Evolutionary conservation across 2,888 invertebrate species (phyloP), one percentile per base, ranked within the genome.

Genomic region (Stratiomys singularior): DNA sequence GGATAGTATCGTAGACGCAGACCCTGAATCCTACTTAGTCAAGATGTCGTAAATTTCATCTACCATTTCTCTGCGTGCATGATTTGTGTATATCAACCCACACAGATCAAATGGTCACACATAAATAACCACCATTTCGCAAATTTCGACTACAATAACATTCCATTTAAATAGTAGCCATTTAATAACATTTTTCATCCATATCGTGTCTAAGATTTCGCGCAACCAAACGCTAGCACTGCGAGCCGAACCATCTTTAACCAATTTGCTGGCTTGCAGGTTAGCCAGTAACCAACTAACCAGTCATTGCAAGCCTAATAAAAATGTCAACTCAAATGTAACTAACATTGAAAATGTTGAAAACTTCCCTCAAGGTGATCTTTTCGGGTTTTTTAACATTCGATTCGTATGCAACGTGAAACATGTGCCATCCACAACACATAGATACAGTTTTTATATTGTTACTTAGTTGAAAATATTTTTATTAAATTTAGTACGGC

Each of bases 311-410:
- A 4, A 52, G 7, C 52, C 3, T 52, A 13, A 23, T 21, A 60
- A 60, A 23, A 60, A 25, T 60, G 60, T 60, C 60, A 60, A 60
- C 60, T 18, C 23, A 25, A 60, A 60, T 60, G 25, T 23, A 60
- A 60, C 60, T 60, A 60, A 60, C 60, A 60, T 60, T 60, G 60
- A 60, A 60, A 21, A 23, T 23, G 60, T 60, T 60, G 60, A 25
- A 60, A 60, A 13, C 60, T 11, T 25, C 21, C 15, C 25, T 60
- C 60, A 60, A 60, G 60, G 60, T 25, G 25, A 60, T 60, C 9
- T 25, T 21, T 60, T 52, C 18, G 52, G 15, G 52, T 52, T 52
- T 52, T 52, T 52, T 13, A 13, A 52, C 18, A 13, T 4, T 18
- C 52, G 18, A 4, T 52, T n/a, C n/a, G 18, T 18, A 52, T 52